Conservation (phyloP, 2,888 invertebrate genomes). For the Odontothrips loti region DNA sequence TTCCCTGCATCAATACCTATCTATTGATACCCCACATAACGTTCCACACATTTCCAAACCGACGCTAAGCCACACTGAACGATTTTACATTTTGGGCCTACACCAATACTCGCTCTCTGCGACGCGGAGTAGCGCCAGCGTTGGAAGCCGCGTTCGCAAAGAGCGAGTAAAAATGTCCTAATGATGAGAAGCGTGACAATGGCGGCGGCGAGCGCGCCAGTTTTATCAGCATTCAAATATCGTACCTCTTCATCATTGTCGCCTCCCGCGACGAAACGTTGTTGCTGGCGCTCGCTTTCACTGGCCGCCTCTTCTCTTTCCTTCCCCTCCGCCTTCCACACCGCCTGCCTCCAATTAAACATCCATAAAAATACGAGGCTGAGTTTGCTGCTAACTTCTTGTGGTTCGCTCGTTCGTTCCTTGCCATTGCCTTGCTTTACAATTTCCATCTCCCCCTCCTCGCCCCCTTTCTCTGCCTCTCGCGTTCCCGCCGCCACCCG, state of each 20-base stretch:
- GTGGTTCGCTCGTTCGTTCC: constrained; percentile 17
- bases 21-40: too few species aligned
- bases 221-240: not conserved
- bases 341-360: not conserved
- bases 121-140: too few species aligned
- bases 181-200: not conserved
- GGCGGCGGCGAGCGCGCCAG: not conserved
- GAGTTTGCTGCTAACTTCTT: constrained; percentile 20
- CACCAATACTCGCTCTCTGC: too few species aligned
- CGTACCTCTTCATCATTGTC: not conserved
- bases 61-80: too few species aligned
- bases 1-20: too few species aligned
- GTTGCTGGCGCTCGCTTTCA: not conserved
- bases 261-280: not conserved
- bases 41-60: too few species aligned
- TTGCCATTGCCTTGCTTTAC: constrained; percentile 16
- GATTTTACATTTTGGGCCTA: too few species aligned
- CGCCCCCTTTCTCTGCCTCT: not conserved
- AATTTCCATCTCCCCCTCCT: not conserved
- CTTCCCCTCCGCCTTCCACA: not conserved
- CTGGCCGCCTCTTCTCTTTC: not conserved
- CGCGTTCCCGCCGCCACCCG: not conserved
- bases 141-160: too few species aligned
- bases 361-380: constrained; percentile 3
- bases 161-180: not conserved